Evolutionary conservation across 1,140 invertebrate species (phyloP).

Genomic region (Whitmania pigra): DNA sequence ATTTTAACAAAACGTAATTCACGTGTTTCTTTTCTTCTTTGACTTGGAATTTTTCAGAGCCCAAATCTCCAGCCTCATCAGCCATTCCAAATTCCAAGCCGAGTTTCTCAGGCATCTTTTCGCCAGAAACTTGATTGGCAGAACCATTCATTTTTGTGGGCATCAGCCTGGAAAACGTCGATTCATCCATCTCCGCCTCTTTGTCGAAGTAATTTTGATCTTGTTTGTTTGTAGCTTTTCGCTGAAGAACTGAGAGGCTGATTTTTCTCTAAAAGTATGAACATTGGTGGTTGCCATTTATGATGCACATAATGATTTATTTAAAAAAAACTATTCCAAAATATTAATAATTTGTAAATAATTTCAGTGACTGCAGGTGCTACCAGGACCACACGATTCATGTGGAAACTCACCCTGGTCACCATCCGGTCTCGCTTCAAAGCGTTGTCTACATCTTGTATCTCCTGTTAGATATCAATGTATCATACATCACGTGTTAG

Average conservation of each 20-base stretch:
- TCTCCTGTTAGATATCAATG: slow-evolving; percentile 18
- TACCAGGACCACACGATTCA: too few relatives aligned
- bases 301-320: too few relatives aligned
- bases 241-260: slow-evolving; percentile 25
- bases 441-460: slow-evolving; percentile 21
- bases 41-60: neutral
- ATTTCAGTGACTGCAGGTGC: too few relatives aligned
- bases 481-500: neutral
- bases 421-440: slow-evolving; percentile 20
- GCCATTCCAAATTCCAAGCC: neutral
- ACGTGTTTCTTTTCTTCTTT: slow-evolving; percentile 12
- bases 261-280: slow-evolving; percentile 21
- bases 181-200: neutral
- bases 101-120: slow-evolving; percentile 1
- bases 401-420: slow-evolving; percentile 19
- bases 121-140: neutral
- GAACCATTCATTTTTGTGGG: neutral
- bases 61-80: neutral
- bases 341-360: too few relatives aligned
- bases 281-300: too few relatives aligned
- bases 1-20: too few relatives aligned
- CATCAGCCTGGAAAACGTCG: neutral
- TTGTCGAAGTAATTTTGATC: neutral
- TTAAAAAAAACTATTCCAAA: too few relatives aligned
- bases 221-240: slow-evolving; percentile 17